A percentile compares a stretch with the other conserved stretches of the same genome.
Conservation (phyloP, 2,888 invertebrate species). For the Axea sp. region DNA sequence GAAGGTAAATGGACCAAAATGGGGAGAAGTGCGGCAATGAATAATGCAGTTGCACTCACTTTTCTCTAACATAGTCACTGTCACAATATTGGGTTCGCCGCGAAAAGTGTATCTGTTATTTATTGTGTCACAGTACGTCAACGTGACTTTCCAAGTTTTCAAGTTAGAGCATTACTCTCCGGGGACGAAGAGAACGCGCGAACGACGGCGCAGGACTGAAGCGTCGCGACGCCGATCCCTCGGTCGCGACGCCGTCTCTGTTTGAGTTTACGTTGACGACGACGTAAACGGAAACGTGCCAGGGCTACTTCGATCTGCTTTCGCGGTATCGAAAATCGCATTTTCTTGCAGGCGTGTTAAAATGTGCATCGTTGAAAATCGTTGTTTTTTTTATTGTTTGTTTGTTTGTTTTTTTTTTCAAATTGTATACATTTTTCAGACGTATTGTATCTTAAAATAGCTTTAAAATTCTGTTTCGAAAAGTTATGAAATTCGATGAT, state of each 20-base stretch:
- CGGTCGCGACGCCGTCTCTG: slow-evolving; percentile 66
- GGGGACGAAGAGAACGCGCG: slow-evolving; percentile 55
- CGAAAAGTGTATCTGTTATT: slow-evolving; percentile 27
- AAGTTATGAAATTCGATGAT: too few relatives aligned
- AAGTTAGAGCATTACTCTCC: slow-evolving; percentile 59
- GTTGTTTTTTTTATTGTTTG: too few relatives aligned
- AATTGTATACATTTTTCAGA: too few relatives aligned
- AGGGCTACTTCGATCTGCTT: slow-evolving; percentile 53
- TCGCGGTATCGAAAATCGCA: slow-evolving; percentile 8
- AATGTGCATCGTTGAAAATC: too few relatives aligned
- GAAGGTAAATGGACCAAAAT: too few relatives aligned
- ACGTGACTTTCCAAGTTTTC: slow-evolving; percentile 50
- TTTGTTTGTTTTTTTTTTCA: too few relatives aligned
- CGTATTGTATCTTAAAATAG: too few relatives aligned
- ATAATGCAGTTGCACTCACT: slow-evolving; percentile 71
- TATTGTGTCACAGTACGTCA: slow-evolving; percentile 37
- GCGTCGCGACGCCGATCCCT: slow-evolving; percentile 73
- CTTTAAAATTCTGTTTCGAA: too few relatives aligned
- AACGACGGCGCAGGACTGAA: slow-evolving; percentile 73
- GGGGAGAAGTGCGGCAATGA: too few relatives aligned
- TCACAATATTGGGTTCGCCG: slow-evolving; percentile 44
- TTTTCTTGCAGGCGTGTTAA: too few relatives aligned
- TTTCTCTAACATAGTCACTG: slow-evolving; percentile 74
- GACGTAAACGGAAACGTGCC: slow-evolving; percentile 65
- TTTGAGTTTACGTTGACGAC: slow-evolving; percentile 67